Evolutionary conservation across 2,888 invertebrate genomes (phyloP).

Genomic region (Phortica magna): DNA sequence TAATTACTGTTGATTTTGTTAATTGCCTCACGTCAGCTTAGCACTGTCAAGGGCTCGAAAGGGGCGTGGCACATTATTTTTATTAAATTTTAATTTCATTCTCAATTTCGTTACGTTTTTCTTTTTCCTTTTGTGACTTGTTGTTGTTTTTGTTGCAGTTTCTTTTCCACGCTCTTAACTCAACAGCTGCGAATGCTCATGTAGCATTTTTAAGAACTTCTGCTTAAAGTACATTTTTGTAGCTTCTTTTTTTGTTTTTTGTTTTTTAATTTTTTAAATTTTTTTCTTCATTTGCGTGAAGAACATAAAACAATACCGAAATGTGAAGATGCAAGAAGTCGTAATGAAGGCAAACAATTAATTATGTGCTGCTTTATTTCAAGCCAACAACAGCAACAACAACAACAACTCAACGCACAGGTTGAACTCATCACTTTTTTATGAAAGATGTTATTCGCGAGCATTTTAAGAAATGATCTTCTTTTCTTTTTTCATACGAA

Average conservation of each 20-base stretch:
- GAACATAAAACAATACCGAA: slow-evolving; percentile 8
- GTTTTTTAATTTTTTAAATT: neutral
- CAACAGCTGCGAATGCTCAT: too few species aligned
- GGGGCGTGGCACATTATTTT: neutral
- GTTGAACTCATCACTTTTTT: neutral
- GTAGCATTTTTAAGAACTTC: too few species aligned
- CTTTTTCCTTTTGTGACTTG: neutral
- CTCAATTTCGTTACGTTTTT: neutral
- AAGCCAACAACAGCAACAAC: neutral
- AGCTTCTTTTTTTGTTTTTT: neutral
- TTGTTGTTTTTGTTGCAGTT: neutral
- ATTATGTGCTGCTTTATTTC: slow-evolving; percentile 10
- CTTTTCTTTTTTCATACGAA: too few species aligned
- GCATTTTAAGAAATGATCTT: too few species aligned
- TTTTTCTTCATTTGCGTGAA: neutral
- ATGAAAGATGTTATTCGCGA: neutral
- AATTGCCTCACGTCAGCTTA: slow-evolving; percentile 17
- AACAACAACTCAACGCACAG: neutral
- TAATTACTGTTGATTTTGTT: slow-evolving; percentile 35
- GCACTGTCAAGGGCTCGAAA: too few species aligned
- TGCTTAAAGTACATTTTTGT: neutral
- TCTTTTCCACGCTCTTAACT: too few species aligned
- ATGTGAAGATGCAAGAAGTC: neutral
- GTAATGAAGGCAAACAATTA: neutral
- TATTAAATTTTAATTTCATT: neutral